Evolutionary conservation across 2,888 invertebrate genomes (phyloP), one percentile per base, ranked within the genome.

Genomic region (Nomada lathburiana): DNA sequence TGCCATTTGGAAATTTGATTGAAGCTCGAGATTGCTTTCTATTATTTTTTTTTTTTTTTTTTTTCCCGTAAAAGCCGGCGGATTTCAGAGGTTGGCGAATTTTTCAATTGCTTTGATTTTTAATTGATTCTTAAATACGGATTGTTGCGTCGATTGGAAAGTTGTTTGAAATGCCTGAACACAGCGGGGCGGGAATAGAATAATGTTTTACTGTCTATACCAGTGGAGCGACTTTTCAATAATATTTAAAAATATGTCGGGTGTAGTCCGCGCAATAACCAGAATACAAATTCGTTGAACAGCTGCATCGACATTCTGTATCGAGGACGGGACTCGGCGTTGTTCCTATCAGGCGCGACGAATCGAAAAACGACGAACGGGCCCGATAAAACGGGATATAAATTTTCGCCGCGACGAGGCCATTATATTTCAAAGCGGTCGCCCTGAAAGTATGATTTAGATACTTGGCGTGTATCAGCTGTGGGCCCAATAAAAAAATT

Each of bases 361-460:
- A 53, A 71, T 65, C 73, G 67, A 77, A 80, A 80, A 83, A 72
- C 73, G 50, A 70, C 70, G 52, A 29, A 50, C 23, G 36, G 10
- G 42, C 36, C 47, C 72, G 82, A 82, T 82, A 82, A 82, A 82
- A 23, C 68, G 64, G 60, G 64, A 76, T 80, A 83, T 83, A 83
- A 83, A 83, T 82, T 77, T 69, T 74, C 57, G 60, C 52, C 52
- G 70, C 76, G 65, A 74, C 73, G 76, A 69, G 70, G 57, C 82
- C 77, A 82, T 83, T 82, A 83, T 77, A 83, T 82, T 77, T 82
- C 73, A 70, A 82, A 77, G 64, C 72, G 67, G 10, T 20, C 59
- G 60, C 29, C 26, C 50, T 10, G 60, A 18, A 47, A 50, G 67
- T 70, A 76, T 82, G 76, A 83, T 83, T 77, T 77, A 82, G 83